Evolutionary conservation across 2,888 invertebrate genomes (phyloP).

Genomic region (Phania funesta): DNA sequence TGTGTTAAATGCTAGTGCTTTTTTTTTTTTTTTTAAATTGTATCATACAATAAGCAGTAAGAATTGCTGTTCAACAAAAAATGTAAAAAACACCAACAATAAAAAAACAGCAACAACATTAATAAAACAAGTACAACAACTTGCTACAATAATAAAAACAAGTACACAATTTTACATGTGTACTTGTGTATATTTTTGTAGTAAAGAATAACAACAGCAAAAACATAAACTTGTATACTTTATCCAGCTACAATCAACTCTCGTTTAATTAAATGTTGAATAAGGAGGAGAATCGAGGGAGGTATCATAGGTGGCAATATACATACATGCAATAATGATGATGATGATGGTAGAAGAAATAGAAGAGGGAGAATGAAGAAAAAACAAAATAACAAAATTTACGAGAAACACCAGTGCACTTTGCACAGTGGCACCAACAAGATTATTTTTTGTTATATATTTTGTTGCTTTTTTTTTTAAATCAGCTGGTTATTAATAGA

Average conservation of each 20-base stretch:
- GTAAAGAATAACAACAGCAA: constrained; percentile 61
- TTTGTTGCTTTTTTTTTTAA: no score
- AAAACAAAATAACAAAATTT: constrained; percentile 47
- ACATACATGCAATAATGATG: no score
- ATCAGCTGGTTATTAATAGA: no score
- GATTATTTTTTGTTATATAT: neutral
- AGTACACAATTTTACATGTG: constrained; percentile 66
- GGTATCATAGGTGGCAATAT: constrained; percentile 41
- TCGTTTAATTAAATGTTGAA: constrained; percentile 22
- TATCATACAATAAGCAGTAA: constrained; percentile 58
- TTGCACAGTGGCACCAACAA: constrained; percentile 38
- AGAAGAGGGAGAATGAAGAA: constrained; percentile 14
- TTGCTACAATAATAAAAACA: constrained; percentile 68
- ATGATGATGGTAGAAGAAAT: neutral
- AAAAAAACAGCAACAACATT: constrained; percentile 35
- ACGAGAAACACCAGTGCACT: constrained; percentile 42
- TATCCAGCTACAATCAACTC: constrained; percentile 69
- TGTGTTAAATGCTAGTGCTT: constrained; percentile 18
- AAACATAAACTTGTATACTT: constrained; percentile 69
- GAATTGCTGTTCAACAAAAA: constrained; percentile 54
- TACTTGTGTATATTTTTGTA: constrained; percentile 64
- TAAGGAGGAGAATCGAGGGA: constrained; percentile 33
- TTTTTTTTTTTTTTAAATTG: constrained; percentile 22
- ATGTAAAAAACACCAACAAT: constrained; percentile 1
- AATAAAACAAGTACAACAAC: constrained; percentile 68